Percentiles rank a stretch among this genome's conserved stretches.
Conservation (phyloP, 1,140 invertebrate genomes). For the Saccostrea glomerata region DNA sequence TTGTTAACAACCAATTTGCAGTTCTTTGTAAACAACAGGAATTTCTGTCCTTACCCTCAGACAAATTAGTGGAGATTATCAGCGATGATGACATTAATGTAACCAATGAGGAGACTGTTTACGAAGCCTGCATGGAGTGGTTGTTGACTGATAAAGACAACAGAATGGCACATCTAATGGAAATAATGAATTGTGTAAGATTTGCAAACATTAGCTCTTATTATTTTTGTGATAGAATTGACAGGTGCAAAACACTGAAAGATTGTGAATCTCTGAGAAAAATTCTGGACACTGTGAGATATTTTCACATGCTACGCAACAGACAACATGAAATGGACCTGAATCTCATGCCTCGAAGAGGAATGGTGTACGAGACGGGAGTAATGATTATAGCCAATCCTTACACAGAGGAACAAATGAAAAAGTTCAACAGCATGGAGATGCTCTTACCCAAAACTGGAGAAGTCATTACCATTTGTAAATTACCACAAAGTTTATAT, state of each 20-base stretch:
- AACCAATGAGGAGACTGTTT: slow-evolving; percentile 82
- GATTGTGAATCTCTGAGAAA: slow-evolving; percentile 64
- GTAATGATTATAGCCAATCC: slow-evolving; percentile 78
- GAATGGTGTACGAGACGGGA: slow-evolving; percentile 74
- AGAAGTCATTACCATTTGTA: slow-evolving; percentile 73
- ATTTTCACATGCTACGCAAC: slow-evolving; percentile 75
- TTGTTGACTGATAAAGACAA: slow-evolving; percentile 77
- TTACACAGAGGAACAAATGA: slow-evolving; percentile 73
- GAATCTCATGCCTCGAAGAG: slow-evolving; percentile 75
- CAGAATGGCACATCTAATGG: slow-evolving; percentile 61
- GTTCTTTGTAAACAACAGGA: slow-evolving; percentile 73
- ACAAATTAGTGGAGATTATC: slow-evolving; percentile 81
- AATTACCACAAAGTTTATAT: slow-evolving; percentile 76
- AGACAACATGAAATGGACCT: slow-evolving; percentile 76
- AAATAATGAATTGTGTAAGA: slow-evolving; percentile 82
- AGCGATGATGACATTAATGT: slow-evolving; percentile 81
- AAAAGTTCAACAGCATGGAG: slow-evolving; percentile 77
- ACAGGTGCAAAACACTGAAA: slow-evolving; percentile 76
- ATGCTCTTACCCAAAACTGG: slow-evolving; percentile 73
- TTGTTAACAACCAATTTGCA: slow-evolving; percentile 75
- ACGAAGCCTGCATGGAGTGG: slow-evolving; percentile 82
- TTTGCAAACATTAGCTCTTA: slow-evolving; percentile 83
- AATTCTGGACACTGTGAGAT: slow-evolving; percentile 67
- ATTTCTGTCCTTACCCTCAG: slow-evolving; percentile 74
- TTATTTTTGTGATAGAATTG: slow-evolving; percentile 83